These are phyloP conservation scores for Ceuthmochares aereus DNA, from an alignment of 2,113 vertebrate genomes.

Conservation along the genomic window DNA sequence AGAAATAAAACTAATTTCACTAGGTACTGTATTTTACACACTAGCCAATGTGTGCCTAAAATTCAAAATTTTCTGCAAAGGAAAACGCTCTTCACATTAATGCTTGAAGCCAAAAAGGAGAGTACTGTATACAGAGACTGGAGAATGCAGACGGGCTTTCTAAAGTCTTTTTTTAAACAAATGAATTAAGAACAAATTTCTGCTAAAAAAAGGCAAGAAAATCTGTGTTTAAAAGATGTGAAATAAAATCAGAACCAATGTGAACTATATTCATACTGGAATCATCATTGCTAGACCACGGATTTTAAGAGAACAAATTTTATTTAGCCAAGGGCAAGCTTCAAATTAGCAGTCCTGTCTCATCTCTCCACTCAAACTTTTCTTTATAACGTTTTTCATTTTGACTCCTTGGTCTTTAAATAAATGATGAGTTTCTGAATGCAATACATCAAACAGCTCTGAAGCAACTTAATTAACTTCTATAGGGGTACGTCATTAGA, in stretches of 20 bases:
- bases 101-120: neutral
- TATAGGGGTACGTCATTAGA: neutral
- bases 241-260: slow-evolving; percentile 13
- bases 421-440: neutral
- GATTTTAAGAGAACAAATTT: neutral
- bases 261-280: slow-evolving; percentile 4
- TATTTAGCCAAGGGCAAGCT: neutral
- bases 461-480: neutral
- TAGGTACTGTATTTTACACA: neutral
- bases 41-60: neutral
- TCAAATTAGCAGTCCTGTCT: slow-evolving; percentile 24
- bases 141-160: neutral
- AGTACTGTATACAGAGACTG: neutral
- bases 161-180: neutral
- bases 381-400: neutral
- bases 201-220: neutral
- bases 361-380: neutral
- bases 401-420: neutral
- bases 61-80: neutral
- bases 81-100: neutral
- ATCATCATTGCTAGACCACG: neutral
- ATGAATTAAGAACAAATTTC: neutral
- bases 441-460: neutral
- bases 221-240: neutral
- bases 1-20: neutral